A percentile compares a stretch with the other conserved stretches of the same genome.
phyloP scores from a whole-genome alignment of 2,888 invertebrate species.

The Thyatira batis region DNA sequence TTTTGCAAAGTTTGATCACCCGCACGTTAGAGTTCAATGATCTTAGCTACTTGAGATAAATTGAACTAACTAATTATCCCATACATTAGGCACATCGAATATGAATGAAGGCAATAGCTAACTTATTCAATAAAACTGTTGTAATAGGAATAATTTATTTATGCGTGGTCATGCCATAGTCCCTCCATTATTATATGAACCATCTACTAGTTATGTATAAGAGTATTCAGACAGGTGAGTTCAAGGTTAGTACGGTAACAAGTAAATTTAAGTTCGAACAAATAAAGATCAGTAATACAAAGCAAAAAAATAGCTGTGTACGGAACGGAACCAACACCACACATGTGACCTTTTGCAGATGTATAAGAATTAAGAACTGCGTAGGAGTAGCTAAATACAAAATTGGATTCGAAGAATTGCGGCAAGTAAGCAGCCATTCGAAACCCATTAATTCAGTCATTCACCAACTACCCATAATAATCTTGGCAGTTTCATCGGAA shows the following conservation, averaged over 20 bases:
- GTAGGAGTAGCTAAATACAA: conserved; percentile 71
- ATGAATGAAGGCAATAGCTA: neutral
- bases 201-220: neutral
- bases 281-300: conserved; percentile 1
- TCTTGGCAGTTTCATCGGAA: conserved; percentile 16
- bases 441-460: conserved; percentile 54
- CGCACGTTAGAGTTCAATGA: conserved; percentile 45
- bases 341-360: conserved; percentile 55
- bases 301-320: conserved; percentile 12
- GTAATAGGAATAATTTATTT: neutral
- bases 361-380: conserved; percentile 57
- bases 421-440: conserved; percentile 57
- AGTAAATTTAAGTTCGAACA: neutral
- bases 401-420: conserved; percentile 70
- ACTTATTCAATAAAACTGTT: neutral
- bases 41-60: conserved; percentile 22
- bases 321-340: conserved; percentile 24
- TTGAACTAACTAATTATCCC: neutral
- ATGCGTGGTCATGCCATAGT: neutral
- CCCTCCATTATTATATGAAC: neutral
- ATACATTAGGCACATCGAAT: neutral
- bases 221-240: neutral
- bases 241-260: neutral
- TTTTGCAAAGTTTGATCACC: conserved; percentile 48
- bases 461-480: conserved; percentile 13